Evolutionary conservation across 2,113 vertebrate species (phyloP).

Genomic region (Puntigrus tetrazona): DNA sequence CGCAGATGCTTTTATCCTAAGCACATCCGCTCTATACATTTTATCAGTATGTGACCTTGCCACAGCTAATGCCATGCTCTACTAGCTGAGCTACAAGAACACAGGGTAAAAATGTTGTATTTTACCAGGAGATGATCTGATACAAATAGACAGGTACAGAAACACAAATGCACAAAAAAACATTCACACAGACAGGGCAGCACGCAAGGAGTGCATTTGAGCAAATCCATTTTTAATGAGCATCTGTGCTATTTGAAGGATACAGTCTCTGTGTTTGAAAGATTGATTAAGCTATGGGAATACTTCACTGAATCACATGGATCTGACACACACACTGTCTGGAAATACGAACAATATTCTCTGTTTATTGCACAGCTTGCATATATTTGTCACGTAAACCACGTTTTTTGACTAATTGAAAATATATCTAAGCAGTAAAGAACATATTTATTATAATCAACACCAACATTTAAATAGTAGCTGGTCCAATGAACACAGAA

Average conservation of each 20-base stretch:
- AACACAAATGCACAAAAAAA: slow-evolving; percentile 7
- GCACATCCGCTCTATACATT: not conserved
- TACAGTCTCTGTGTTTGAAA: slow-evolving; percentile 42
- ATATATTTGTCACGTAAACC: not conserved
- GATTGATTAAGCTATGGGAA: slow-evolving; percentile 44
- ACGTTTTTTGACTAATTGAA: not conserved
- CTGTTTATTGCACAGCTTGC: not conserved
- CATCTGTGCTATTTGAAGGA: slow-evolving; percentile 42
- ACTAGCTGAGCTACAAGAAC: not conserved
- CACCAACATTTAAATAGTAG: not conserved
- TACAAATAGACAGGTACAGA: slow-evolving; percentile 16
- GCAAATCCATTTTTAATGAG: slow-evolving; percentile 49
- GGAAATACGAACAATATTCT: not conserved
- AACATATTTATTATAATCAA: not conserved
- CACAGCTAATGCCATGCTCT: not conserved
- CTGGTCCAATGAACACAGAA: slow-evolving; percentile 13
- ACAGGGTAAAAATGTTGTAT: slow-evolving; percentile 9
- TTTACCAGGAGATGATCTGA: not conserved
- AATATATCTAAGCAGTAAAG: not conserved
- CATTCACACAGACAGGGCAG: not conserved
- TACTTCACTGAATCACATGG: not conserved
- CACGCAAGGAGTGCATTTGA: slow-evolving; percentile 39
- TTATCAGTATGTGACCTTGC: not conserved
- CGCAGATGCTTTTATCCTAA: not conserved
- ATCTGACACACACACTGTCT: not conserved